Percentiles rank a stretch among this genome's conserved stretches.
Evolutionary conservation across 2,888 invertebrate species (phyloP).

Genomic region (Nomada flava): DNA sequence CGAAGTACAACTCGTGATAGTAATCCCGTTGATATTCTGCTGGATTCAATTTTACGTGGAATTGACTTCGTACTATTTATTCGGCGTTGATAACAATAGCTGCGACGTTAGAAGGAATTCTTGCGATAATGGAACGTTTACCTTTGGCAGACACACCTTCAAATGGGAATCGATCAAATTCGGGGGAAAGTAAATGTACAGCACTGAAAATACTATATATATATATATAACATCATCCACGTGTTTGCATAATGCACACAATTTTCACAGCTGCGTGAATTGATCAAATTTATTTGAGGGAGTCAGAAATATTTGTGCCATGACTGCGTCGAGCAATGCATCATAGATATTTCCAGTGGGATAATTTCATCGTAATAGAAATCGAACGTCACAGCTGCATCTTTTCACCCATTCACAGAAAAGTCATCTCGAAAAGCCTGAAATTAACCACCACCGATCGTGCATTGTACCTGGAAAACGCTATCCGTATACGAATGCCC

Average conservation of each 20-base stretch:
- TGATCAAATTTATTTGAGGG: too few species aligned
- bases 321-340: too few species aligned
- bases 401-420: not conserved
- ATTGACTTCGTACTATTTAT: constrained; percentile 16
- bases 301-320: too few species aligned
- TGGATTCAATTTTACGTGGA: constrained; percentile 18
- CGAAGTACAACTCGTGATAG: constrained; percentile 18
- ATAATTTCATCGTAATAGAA: too few species aligned
- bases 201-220: too few species aligned
- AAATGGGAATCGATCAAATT: constrained; percentile 1
- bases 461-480: not conserved
- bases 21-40: constrained; percentile 48
- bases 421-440: not conserved
- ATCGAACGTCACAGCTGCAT: too few species aligned
- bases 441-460: not conserved
- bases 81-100: constrained; percentile 29
- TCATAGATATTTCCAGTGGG: too few species aligned
- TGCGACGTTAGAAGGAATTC: not conserved
- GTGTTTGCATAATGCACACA: too few species aligned
- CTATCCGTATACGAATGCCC: constrained; percentile 3
- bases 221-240: too few species aligned
- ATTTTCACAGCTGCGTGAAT: too few species aligned
- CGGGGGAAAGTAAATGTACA: too few species aligned
- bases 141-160: not conserved
- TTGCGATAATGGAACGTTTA: not conserved